Conservation (phyloP, 2,888 invertebrate genomes). For the Chloroclystis v-ata region DNA sequence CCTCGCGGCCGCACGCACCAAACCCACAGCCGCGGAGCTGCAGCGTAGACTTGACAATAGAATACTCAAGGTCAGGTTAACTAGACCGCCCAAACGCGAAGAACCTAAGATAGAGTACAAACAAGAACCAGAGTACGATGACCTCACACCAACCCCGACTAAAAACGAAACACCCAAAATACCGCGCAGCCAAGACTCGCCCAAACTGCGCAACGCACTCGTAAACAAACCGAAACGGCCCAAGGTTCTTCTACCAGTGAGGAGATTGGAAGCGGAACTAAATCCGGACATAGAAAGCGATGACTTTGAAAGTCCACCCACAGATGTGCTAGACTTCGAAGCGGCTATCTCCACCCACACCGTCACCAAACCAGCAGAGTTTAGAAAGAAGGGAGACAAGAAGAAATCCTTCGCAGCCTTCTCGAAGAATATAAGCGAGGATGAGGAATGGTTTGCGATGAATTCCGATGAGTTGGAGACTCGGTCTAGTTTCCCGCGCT, state of each 20-base stretch:
- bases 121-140: conserved; percentile 24
- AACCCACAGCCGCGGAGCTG: conserved; percentile 37
- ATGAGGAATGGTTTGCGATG: conserved; percentile 57
- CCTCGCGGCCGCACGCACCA: conserved; percentile 87
- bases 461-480: conserved; percentile 66
- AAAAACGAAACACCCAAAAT: conserved; percentile 35
- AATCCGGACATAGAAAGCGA: conserved; percentile 32
- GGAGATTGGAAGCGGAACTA: conserved; percentile 43
- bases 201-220: conserved; percentile 58
- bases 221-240: conserved; percentile 59
- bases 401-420: conserved; percentile 44
- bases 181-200: conserved; percentile 50
- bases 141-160: conserved; percentile 24
- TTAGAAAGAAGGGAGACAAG: conserved; percentile 39
- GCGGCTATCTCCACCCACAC: conserved; percentile 64
- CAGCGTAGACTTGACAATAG: conserved; percentile 35
- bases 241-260: conserved; percentile 57
- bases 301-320: conserved; percentile 30
- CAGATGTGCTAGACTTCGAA: conserved; percentile 52
- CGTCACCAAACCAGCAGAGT: conserved; percentile 51
- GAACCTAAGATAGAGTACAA: conserved; percentile 37
- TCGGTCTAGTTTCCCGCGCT: conserved; percentile 62
- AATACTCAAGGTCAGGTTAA: conserved; percentile 57
- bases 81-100: conserved; percentile 49
- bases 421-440: conserved; percentile 51